Percentiles rank a stretch among this genome's conserved stretches.
phyloP scores from a whole-genome alignment of 1,140 invertebrate species.

The Drosophila nigrodunni region DNA sequence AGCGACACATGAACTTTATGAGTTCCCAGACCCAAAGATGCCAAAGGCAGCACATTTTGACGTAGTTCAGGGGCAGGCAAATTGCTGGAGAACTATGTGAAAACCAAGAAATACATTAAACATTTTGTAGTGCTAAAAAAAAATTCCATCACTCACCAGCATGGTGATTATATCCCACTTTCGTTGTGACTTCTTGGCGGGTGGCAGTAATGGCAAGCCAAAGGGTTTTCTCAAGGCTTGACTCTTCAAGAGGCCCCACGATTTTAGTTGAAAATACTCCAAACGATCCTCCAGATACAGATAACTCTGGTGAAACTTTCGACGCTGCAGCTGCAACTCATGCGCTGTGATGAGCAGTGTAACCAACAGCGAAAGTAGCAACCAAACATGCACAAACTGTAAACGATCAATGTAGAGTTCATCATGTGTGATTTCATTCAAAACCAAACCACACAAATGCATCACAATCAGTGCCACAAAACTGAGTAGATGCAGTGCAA shows the following conservation, averaged over 20 bases:
- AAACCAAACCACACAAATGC: not conserved
- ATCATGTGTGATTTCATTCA: not conserved
- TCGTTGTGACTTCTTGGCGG: not conserved
- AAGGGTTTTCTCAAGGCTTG: constrained; percentile 58
- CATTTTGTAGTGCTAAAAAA: constrained; percentile 1
- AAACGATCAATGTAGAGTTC: constrained; percentile 27
- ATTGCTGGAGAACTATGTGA: constrained; percentile 41
- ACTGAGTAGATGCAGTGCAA: constrained; percentile 48
- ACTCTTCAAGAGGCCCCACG: constrained; percentile 51
- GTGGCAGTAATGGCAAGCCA: constrained; percentile 43
- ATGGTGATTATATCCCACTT: constrained; percentile 51
- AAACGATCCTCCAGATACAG: constrained; percentile 42
- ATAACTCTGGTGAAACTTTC: constrained; percentile 33
- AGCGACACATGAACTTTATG: constrained; percentile 16
- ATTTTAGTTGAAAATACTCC: constrained; percentile 45
- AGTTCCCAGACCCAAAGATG: constrained; percentile 8
- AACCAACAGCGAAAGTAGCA: constrained; percentile 23
- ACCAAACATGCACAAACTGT: constrained; percentile 20
- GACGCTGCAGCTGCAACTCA: constrained; percentile 44
- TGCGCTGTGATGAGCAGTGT: constrained; percentile 35
- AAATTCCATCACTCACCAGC: constrained; percentile 38
- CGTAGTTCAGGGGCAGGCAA: constrained; percentile 30
- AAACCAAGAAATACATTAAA: constrained; percentile 5
- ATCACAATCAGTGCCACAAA: constrained; percentile 31
- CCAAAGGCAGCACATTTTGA: constrained; percentile 3